These are phyloP conservation scores for Arbacia lixula DNA, from an alignment of 53 echinoderm and acorn worm species.

Conservation along the genomic window DNA sequence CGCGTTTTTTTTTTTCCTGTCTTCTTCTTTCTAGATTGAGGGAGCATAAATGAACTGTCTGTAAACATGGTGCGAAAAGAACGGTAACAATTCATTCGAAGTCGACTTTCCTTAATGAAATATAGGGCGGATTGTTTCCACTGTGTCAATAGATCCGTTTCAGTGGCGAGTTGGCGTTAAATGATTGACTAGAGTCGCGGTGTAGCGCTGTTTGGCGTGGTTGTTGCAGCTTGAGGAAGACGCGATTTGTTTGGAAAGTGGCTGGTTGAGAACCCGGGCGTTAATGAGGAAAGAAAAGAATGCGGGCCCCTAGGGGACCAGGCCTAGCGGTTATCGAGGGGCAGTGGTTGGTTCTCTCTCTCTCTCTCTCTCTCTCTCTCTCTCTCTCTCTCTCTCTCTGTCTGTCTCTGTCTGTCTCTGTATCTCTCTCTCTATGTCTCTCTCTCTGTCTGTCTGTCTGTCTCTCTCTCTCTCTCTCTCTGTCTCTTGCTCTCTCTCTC, in stretches of 20 bases:
- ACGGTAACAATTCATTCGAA: not conserved
- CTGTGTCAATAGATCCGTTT: conserved; percentile 46
- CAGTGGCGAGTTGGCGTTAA: not conserved
- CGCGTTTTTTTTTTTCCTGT: too few species aligned
- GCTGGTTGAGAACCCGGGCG: conserved; percentile 3
- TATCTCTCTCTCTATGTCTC: too few species aligned
- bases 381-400: too few species aligned
- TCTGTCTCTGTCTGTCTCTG: too few species aligned
- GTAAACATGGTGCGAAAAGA: not conserved
- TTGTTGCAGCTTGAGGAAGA: conserved; percentile 43
- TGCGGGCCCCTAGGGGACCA: not conserved
- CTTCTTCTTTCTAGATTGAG: too few species aligned
- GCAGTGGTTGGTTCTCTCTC: too few species aligned
- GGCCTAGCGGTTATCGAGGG: too few species aligned
- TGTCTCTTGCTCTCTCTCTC: too few species aligned
- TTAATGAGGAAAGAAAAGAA: conserved; percentile 37
- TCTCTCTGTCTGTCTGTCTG: too few species aligned
- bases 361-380: too few species aligned
- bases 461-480: too few species aligned
- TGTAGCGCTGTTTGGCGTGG: conserved; percentile 32
- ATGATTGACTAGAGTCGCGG: conserved; percentile 34
- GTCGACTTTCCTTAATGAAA: conserved; percentile 4
- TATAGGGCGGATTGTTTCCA: not conserved
- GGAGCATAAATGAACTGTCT: not conserved
- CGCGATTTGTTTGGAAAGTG: conserved; percentile 41